Evolutionary conservation across 2,888 invertebrate genomes (phyloP).

Genomic region (Protophormia terraenovae): DNA sequence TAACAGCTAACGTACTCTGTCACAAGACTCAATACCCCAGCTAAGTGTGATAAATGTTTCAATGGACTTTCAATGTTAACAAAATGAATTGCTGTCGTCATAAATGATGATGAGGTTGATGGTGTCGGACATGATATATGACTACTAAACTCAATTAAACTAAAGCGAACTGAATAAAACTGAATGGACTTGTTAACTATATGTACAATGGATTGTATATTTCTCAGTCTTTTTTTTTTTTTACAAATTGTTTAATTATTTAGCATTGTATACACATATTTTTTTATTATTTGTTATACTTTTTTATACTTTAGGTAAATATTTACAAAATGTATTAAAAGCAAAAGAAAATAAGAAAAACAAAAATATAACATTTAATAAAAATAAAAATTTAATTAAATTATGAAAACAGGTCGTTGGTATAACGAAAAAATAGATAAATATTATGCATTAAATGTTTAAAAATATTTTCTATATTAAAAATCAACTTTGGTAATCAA

Average conservation of each 20-base stretch:
- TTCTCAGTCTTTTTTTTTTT: background rate
- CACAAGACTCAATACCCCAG: background rate
- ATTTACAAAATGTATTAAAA: background rate
- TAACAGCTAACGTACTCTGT: background rate
- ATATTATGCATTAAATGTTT: conserved; percentile 24
- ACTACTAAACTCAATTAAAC: background rate
- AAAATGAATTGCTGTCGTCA: background rate
- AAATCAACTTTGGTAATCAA: conserved; percentile 24
- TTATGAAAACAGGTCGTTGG: background rate
- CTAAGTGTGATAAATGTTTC: background rate
- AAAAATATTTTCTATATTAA: background rate
- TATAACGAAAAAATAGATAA: too few species aligned
- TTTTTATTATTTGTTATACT: background rate
- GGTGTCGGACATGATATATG: background rate
- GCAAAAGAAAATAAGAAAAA: background rate
- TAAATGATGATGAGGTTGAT: background rate
- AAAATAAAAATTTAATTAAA: background rate
- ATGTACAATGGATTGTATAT: background rate
- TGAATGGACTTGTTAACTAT: background rate
- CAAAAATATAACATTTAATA: background rate
- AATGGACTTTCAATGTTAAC: background rate
- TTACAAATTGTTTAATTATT: background rate
- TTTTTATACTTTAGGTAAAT: background rate
- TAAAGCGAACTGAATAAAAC: background rate
- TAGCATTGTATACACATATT: background rate